Conservation (phyloP, 37 sponge, comb jelly and placozoan genomes). For the Tethya wilhelma region DNA sequence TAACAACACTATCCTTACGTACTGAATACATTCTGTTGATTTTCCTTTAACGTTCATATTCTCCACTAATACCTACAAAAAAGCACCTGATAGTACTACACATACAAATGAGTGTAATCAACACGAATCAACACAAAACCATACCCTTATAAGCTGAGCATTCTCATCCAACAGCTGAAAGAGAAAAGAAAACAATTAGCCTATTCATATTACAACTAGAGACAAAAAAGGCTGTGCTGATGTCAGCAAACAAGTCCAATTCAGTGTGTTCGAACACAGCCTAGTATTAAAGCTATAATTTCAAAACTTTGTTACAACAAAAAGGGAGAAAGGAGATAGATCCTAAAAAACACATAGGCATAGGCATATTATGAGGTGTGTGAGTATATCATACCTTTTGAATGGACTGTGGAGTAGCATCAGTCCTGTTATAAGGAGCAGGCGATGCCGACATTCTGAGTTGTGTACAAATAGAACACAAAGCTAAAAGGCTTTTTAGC, state of each 20-base stretch:
- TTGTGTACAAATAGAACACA: no score
- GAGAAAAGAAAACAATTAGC: not conserved
- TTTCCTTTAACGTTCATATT: constrained; percentile 72
- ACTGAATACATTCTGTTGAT: constrained; percentile 72
- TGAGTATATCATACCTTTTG: no score
- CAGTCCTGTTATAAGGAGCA: constrained; percentile 6
- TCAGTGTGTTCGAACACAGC: no score
- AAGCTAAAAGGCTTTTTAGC: constrained; percentile 19
- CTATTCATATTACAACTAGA: no score
- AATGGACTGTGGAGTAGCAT: constrained; percentile 23
- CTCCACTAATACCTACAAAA: constrained; percentile 60
- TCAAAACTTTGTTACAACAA: no score
- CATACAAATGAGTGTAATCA: not conserved
- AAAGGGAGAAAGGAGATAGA: no score
- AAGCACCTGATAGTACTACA: not conserved
- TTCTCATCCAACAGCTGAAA: constrained; percentile 80
- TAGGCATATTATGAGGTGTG: no score
- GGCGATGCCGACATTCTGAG: not conserved
- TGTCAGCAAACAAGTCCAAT: no score
- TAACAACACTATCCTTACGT: not conserved
- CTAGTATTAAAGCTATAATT: no score
- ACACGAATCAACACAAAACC: not conserved
- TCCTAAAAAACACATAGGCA: no score
- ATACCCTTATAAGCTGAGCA: constrained; percentile 70
- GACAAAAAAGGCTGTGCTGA: no score